phyloP scores from a whole-genome alignment of 2,888 invertebrate species.

The Eupithecia subumbrata region DNA sequence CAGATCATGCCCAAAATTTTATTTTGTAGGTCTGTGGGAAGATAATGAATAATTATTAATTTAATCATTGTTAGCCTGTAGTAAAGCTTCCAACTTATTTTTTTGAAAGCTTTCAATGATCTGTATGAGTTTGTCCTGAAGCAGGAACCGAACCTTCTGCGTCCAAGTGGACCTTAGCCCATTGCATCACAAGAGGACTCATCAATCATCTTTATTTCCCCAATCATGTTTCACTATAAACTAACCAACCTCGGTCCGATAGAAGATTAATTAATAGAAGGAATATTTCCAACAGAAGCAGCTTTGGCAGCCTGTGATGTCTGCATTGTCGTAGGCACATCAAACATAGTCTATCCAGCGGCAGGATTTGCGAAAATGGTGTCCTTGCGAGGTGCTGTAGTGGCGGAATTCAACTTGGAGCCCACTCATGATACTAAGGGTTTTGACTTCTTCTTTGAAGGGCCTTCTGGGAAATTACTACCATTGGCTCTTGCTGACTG shows the following conservation, averaged over 20 bases:
- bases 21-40: not conserved
- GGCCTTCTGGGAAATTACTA: conserved; percentile 73
- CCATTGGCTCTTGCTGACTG: conserved; percentile 66
- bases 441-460: conserved; percentile 78
- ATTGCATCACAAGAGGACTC: no score
- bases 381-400: conserved; percentile 85
- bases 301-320: conserved; percentile 89
- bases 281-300: conserved; percentile 70
- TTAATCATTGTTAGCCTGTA: no score
- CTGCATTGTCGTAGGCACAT: conserved; percentile 93
- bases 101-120: no score
- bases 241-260: no score
- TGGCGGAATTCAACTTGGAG: conserved; percentile 80
- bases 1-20: not conserved
- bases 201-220: not conserved
- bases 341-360: conserved; percentile 94
- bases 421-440: conserved; percentile 71
- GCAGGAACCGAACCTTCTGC: no score
- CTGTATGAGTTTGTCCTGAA: no score
- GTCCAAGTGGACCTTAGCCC: no score
- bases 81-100: no score
- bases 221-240: not conserved
- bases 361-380: conserved; percentile 93
- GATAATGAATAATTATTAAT: no score
- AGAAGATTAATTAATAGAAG: conserved; percentile 16